Base-by-base conservation (phyloP, 1,140 invertebrate genomes). In the Drosophila pandora region DNA sequence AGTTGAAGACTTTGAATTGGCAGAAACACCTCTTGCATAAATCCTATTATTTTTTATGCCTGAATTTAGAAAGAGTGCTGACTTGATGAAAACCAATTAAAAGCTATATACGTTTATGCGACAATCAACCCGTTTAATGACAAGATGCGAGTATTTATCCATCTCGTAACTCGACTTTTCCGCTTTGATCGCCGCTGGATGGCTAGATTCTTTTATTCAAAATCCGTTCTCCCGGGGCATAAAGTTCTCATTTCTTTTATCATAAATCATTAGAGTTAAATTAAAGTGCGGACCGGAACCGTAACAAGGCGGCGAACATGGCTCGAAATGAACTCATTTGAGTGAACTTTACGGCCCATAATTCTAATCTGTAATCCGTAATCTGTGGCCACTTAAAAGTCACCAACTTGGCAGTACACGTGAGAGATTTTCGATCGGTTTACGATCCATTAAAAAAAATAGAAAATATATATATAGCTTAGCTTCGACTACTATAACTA, bases 361-460 rank as follows among this genome's bases (percentile, higher is more conserved):
- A 82, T 87, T 88, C 83, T 87, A 82, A 87, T 87, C 82, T 75
- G 41, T 76, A 69, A 82, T 87, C 83, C 64, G 70, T 56, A 69
- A 82, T 87, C 83, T 69, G 70, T 56, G 47, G 69, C 55, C 82
- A 75, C 68, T 79, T 57, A 61, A 76, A 62, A 74, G 54, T 39
- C 59, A 25, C 54, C 39, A 34, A 54, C 68, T 30, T 41, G 17
- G 50, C 47, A 23, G 50, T 53, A 63, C 83, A 74, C 68, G 69
- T 77, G 62, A 82, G 61, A 49, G 73, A 77, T 87, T 60, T 70
- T 17, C 21, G 39, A 64, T 39, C 34, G 56, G 70, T 79, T 83
- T 64, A 82, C 60, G 80, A 50, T 43, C 48, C 34, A 77, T 70
- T 65, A 88, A 71, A 79, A 22, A 53, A 45, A 30, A 12, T 45